Base-by-base conservation (phyloP, 2,888 invertebrate species). In the Drosophila yooni region DNA sequence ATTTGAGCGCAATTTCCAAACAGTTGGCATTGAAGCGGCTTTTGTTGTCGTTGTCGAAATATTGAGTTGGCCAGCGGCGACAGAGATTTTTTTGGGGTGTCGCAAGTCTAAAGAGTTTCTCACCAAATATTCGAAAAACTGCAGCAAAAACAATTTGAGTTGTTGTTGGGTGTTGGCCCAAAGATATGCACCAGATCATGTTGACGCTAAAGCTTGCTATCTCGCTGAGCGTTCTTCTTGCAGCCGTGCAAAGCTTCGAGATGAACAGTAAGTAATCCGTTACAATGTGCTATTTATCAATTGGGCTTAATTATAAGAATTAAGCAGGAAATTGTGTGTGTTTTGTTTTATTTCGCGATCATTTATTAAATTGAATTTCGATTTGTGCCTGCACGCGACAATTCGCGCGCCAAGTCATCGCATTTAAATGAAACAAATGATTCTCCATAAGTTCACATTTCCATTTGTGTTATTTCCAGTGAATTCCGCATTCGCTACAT, bases 211-310 rank as follows among this genome's bases (percentile, higher is more conserved):
- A 72, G 25, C 25, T 69, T 21, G 64, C 74, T 31, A 65, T 80
- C 31, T 51, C 60, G 27, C 56, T 82, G 21, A 67, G 74, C 58
- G 40, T 73, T 25, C 53, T 74, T 38, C 52, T 88, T 40, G 43
- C 75, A 43, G 43, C 61, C 43, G 81, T 60, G 2, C 68, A 81
- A 38, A 72, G 82, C 62, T 91, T 82, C 52, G 75, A 91, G 78
- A 81, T 92, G 76, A 92, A 92, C 72, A 91, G 91, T 92, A 87
- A 92, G 92, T 91, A 66, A 38, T n/a, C 34, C 38, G 36, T 33
- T 57, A 18, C 11, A 21, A 27, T 29, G n/a, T 29, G 57, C 21
- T 2, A 36, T 27, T 48, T 18, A 21, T 11, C 6, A 65, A 34
- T 61, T 61, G n/a, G 11, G 4, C 33, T 27, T 66, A 31, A 66